phyloP scores from a whole-genome alignment of 2,797 vertebrate genomes.

The Anguilla marmorata region DNA sequence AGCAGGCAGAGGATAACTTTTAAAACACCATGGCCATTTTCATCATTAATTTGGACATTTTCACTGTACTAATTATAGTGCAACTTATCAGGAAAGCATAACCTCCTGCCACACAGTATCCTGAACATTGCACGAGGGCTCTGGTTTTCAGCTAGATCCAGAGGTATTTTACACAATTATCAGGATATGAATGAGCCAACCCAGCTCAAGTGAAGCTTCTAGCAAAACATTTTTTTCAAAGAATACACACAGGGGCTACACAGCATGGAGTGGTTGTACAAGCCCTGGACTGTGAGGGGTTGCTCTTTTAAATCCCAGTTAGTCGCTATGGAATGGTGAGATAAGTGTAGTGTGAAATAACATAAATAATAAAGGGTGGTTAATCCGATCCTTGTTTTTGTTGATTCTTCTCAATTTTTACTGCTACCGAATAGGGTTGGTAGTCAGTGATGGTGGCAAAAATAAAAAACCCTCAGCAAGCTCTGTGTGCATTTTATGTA shows the following conservation, averaged over 20 bases:
- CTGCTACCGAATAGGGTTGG: constrained; percentile 34
- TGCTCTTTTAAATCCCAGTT: not conserved
- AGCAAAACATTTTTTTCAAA: not conserved
- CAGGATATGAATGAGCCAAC: not conserved
- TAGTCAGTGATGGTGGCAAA: constrained; percentile 43
- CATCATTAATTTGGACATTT: not conserved
- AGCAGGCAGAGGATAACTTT: too few relatives aligned
- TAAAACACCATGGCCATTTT: not conserved
- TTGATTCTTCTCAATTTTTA: constrained; percentile 44
- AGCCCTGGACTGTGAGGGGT: not conserved
- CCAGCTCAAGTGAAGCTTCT: not conserved
- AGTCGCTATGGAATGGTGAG: not conserved
- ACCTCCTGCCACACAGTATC: not conserved
- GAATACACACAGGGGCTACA: not conserved
- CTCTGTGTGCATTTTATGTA: constrained; percentile 56
- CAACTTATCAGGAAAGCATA: not conserved
- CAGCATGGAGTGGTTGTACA: not conserved
- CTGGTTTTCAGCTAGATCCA: not conserved
- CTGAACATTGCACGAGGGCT: not conserved
- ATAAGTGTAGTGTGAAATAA: not conserved
- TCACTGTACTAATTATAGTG: not conserved
- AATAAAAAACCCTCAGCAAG: constrained; percentile 46
- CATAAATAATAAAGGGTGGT: not conserved
- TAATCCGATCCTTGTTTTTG: not conserved
- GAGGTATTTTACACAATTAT: not conserved